A percentile compares a stretch with the other conserved stretches of the same genome.
Conservation (phyloP, 2,888 invertebrate species). For the Lordiphosa fenestrarum region DNA sequence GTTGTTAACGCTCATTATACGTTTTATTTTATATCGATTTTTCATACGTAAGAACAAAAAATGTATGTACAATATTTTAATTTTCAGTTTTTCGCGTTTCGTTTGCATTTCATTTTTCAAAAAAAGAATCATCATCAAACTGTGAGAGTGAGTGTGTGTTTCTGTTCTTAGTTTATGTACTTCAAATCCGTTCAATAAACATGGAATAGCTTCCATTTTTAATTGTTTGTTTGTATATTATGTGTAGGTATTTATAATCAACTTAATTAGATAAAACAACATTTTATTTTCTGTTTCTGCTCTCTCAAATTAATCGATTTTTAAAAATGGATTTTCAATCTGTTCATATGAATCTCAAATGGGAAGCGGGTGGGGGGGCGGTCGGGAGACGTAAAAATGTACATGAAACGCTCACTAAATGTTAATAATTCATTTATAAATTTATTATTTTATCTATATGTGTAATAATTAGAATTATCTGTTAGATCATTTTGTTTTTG, state of each 20-base stretch:
- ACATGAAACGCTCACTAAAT: conserved; percentile 64
- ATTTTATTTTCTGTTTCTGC: conserved; percentile 12
- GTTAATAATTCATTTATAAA: conserved; percentile 72
- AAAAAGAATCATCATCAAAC: conserved; percentile 14
- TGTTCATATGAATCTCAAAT: conserved; percentile 22
- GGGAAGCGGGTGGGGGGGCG: background rate
- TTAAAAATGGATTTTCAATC: conserved; percentile 7
- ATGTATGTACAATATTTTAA: conserved; percentile 53
- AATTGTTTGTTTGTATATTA: background rate
- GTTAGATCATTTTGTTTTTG: conserved; percentile 25
- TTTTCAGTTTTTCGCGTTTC: conserved; percentile 1
- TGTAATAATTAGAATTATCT: conserved; percentile 48
- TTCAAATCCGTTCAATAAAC: conserved; percentile 39
- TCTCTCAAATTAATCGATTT: conserved; percentile 25
- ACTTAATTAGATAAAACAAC: conserved; percentile 47
- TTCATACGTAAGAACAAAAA: conserved; percentile 70
- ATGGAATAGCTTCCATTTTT: conserved; percentile 17
- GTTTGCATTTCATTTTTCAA: background rate
- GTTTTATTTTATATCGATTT: conserved; percentile 61
- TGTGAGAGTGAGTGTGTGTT: background rate
- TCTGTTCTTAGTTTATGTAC: conserved; percentile 32
- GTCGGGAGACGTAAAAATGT: conserved; percentile 54
- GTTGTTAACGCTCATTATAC: conserved; percentile 57
- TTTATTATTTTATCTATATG: conserved; percentile 71
- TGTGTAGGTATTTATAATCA: conserved; percentile 13